phyloP scores from a whole-genome alignment of 1,140 invertebrate species.

The Solenopsis invicta region DNA sequence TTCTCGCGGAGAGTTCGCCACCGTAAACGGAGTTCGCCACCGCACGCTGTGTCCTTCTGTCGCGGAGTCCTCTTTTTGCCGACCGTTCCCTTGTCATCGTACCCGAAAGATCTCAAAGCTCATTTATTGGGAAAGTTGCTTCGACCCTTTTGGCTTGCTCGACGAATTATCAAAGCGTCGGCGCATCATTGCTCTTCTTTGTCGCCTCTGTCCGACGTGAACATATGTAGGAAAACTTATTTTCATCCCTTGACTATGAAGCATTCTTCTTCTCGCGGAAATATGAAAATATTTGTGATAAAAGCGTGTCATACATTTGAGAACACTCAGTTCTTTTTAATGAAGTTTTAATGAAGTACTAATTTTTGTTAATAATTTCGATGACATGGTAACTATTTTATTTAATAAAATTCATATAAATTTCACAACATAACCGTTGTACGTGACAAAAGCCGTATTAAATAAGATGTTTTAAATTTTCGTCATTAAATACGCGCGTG shows the following conservation, averaged over 20 bases:
- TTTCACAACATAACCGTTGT: background rate
- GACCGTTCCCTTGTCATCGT: background rate
- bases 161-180: conserved; percentile 54
- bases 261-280: background rate
- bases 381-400: too few species aligned
- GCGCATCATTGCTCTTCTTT: conserved; percentile 34
- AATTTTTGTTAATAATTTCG: background rate
- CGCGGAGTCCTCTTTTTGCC: conserved; percentile 31
- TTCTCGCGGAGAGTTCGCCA: conserved; percentile 36
- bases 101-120: conserved; percentile 33
- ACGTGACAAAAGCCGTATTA: background rate
- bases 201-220: background rate
- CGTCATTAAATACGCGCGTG: background rate
- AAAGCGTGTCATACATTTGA: background rate
- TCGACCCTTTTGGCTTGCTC: conserved; percentile 18
- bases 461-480: background rate
- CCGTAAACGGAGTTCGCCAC: conserved; percentile 41
- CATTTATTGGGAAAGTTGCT: conserved; percentile 56
- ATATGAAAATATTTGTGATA: background rate
- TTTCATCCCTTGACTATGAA: background rate
- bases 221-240: background rate
- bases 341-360: background rate
- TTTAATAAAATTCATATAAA: background rate
- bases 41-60: conserved; percentile 11
- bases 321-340: background rate